These are phyloP conservation scores for Melanchra persicariae DNA, from an alignment of 2,888 invertebrate species.

Conservation along the genomic window DNA sequence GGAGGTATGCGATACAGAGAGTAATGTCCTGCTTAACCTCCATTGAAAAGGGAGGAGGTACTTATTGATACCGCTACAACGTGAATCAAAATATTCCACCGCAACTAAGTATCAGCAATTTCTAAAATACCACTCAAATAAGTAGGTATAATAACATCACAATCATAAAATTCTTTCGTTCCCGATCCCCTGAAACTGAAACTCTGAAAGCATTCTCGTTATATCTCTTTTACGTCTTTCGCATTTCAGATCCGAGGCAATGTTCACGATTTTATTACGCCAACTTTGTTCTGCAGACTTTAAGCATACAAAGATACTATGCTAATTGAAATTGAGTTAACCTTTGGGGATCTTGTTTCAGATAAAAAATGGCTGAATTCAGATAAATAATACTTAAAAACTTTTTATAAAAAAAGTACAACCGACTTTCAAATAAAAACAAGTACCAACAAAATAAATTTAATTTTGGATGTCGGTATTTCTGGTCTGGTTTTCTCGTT, in stretches of 20 bases:
- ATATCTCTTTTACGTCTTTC: constrained; percentile 42
- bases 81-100: not conserved
- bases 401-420: too few species aligned
- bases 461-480: too few species aligned
- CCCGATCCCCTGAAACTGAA: constrained; percentile 13
- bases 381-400: too few species aligned
- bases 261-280: constrained; percentile 10
- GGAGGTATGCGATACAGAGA: too few species aligned
- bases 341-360: not conserved
- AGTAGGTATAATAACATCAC: constrained; percentile 2
- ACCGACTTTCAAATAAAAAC: too few species aligned
- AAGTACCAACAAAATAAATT: too few species aligned
- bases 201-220: constrained; percentile 37
- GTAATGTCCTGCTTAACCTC: too few species aligned
- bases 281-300: constrained; percentile 26
- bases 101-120: constrained; percentile 10
- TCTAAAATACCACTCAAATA: too few species aligned
- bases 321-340: not conserved
- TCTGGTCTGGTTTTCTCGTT: too few species aligned
- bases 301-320: not conserved
- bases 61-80: too few species aligned
- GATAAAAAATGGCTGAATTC: constrained; percentile 1
- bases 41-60: too few species aligned
- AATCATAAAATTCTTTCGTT: constrained; percentile 25
- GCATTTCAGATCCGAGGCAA: constrained; percentile 27